Evolutionary conservation across 2,113 vertebrate species (phyloP), one percentile per base, ranked within the genome.

Genomic region (Amazona guildingii): DNA sequence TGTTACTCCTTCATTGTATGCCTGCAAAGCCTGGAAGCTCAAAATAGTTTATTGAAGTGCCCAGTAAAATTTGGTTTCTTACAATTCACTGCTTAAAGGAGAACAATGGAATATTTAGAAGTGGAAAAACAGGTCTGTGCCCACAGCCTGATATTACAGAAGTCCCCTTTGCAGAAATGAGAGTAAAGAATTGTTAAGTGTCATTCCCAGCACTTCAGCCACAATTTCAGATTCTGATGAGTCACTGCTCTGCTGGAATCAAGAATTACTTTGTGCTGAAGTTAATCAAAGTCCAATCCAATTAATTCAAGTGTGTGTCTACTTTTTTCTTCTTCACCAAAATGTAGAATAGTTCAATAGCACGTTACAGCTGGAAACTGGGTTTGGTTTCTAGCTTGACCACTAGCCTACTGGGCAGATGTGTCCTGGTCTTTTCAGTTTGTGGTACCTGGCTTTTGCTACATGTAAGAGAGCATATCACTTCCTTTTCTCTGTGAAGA

Each of bases 341-440:
- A 49, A 10, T 7, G 20, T 7, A 64, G 7, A 33, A 15, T 15
- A 27, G 25, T 43, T 83, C 15, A 72, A 1, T 12, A 49, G 28
- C 7, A 28, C 6, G 23, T 28, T 27, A 51, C 7, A 25, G 5
- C 18, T 51, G 33, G 63, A 83, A 68, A 39, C 6, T 27, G 24
- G 10, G 11, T 61, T 39, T 14, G 46, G 2, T 67, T 63, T 62
- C 55, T 28, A 37, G 12, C 18, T 75, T 66, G 75, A 43, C 33
- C 25, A 2, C 1, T 28, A 59, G 17, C 10, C 35, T 55, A 5
- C n/a, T 25, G 20, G 5, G 1, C 39, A 72, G 76, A 72, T 1
- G 0, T 9, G 2, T 59, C 20, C 17, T 59, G 17, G 4, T 74
- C 49, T 24, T 84, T 85, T 72, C 54, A 24, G 23, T 61, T 52